Evolutionary conservation across 2,888 invertebrate species (phyloP).

Genomic region (Acanthacorydalis orientalis): DNA sequence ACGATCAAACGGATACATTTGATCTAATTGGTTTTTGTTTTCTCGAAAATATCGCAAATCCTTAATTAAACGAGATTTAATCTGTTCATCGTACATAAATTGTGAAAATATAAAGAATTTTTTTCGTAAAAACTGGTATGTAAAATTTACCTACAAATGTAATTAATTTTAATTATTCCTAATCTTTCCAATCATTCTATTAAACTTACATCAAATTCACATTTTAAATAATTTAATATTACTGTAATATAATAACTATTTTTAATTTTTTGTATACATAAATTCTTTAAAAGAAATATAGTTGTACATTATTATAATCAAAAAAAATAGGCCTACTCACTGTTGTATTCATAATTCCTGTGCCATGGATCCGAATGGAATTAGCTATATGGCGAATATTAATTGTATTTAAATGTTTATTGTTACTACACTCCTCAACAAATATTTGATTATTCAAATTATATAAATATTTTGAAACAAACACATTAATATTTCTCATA

Average conservation of each 20-base stretch:
- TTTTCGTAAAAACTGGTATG: conserved; percentile 83
- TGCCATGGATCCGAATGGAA: conserved; percentile 91
- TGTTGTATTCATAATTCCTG: conserved; percentile 90
- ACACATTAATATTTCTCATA: conserved; percentile 89
- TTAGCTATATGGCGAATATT: conserved; percentile 91
- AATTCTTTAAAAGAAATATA: too few species aligned
- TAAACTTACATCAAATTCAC: conserved; percentile 1
- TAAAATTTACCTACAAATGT: conserved; percentile 50
- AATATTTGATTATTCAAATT: conserved; percentile 95
- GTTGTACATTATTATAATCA: too few species aligned
- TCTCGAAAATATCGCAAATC: conserved; percentile 74
- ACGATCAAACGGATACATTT: conserved; percentile 70
- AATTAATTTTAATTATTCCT: conserved; percentile 6
- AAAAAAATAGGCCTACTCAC: conserved; percentile 26
- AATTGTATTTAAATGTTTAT: conserved; percentile 88
- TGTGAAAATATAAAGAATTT: conserved; percentile 92
- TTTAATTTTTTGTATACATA: too few species aligned
- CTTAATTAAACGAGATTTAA: conserved; percentile 83
- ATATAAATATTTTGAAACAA: conserved; percentile 85
- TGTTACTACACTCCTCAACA: conserved; percentile 77
- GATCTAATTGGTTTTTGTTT: conserved; percentile 41
- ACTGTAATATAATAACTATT: too few species aligned
- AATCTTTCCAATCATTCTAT: too few species aligned
- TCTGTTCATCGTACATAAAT: conserved; percentile 94
- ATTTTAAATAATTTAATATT: background rate